Evolutionary conservation across 1,140 invertebrate species (phyloP), one percentile per base, ranked within the genome.

Genomic region (Acromyrmex charruanus): DNA sequence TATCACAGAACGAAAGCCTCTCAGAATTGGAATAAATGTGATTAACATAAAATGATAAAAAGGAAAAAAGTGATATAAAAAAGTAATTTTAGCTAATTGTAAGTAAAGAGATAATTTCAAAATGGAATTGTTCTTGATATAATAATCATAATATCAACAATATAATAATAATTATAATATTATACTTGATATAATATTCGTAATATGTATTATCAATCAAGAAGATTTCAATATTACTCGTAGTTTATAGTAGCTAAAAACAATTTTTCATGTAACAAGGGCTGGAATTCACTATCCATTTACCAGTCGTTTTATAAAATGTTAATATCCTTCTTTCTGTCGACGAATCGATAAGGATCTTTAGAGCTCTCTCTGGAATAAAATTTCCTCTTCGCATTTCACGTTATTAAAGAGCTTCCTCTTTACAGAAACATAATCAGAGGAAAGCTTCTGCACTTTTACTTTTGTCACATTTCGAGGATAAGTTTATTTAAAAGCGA

Each of bases 301-400:
- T 84, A 72, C 12, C 9, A 84, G 39, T 71, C 69, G 55, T 69
- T 75, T 84, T 84, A 75, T 75, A 61, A 84, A 84, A 84, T 84
- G 55, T 84, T 84, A 84, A 84, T 84, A 84, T 63, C 25, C 80
- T 44, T 82, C 35, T 82, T 74, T 84, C 80, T 63, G 68, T 59
- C 12, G 12, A 14, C 39, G 39, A 84, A 84, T 84, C 69, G 55
- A 84, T 74, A 84, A 84, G 39, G 58, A 75, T 84, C 55, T 82
- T 84, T 72, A 69, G 35, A 69, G 35, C 31, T 84, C 80, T 84
- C 25, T 21, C n/a, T 35, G n/a, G 44, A 75, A 51, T 74, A 75
- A 84, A 84, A 84, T 84, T 55, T 75, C n/a, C 49, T 51, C 66
- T 81, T 7, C 39, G 55, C 39, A n/a, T 82, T 74, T 61, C 68